A percentile compares a stretch with the other conserved stretches of the same genome.
These are phyloP conservation scores for Synanthedon formicaeformis DNA, from an alignment of 2,888 invertebrate species.

Conservation along the genomic window DNA sequence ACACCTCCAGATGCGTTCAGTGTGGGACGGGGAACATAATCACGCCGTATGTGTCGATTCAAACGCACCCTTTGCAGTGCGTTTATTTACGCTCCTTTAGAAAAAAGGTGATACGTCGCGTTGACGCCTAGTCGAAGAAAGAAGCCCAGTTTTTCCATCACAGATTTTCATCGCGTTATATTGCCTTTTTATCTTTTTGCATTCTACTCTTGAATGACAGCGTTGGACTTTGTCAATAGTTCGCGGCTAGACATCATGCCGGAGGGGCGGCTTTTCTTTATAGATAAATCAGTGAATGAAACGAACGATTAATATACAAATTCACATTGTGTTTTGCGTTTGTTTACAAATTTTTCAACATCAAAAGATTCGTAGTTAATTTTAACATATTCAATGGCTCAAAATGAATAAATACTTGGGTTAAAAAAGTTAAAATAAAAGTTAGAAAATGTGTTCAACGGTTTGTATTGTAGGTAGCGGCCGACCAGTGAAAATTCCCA, in stretches of 20 bases:
- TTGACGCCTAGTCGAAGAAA: slow-evolving; percentile 28
- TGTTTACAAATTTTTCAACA: too few species aligned
- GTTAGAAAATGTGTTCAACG: not conserved
- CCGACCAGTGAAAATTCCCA: slow-evolving; percentile 36
- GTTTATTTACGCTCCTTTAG: slow-evolving; percentile 61
- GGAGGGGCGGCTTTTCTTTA: too few species aligned
- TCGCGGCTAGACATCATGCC: not conserved
- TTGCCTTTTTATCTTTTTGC: not conserved
- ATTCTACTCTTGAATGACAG: not conserved
- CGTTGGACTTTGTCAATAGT: not conserved
- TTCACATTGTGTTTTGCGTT: too few species aligned
- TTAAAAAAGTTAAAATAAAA: not conserved
- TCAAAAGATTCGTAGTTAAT: too few species aligned
- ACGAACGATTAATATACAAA: too few species aligned
- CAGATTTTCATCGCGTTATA: not conserved
- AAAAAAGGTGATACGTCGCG: slow-evolving; percentile 55
- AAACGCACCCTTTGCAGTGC: slow-evolving; percentile 52
- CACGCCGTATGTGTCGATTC: slow-evolving; percentile 45
- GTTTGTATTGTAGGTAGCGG: not conserved
- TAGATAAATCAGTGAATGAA: too few species aligned
- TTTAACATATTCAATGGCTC: too few species aligned
- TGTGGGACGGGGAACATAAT: slow-evolving; percentile 5
- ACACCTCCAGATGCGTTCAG: too few species aligned
- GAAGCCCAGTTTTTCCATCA: not conserved
- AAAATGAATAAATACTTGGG: too few species aligned